Base-by-base conservation (phyloP, 2,888 invertebrate species). In the Metallyticus violacea region DNA sequence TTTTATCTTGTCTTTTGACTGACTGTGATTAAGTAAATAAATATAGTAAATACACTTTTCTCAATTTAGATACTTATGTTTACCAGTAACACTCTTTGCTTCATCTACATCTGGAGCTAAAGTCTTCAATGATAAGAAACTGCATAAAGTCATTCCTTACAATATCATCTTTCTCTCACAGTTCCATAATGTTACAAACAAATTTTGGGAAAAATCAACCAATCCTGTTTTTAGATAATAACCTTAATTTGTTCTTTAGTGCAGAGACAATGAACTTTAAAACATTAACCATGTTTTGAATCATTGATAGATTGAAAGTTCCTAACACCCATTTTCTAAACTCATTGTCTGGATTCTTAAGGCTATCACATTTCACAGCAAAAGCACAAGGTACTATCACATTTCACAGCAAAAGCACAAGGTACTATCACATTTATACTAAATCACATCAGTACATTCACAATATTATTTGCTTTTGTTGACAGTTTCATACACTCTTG, bases 131-230 rank as follows among this genome's bases (percentile, higher is more conserved):
- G 29, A 93, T 91, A 80, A 94, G 90, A 2, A 94, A 89, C 88
- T 94, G 93, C 84, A 95, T 90, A 88, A 94, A 94, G 90, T 94
- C 94, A 85, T 93, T 93, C 76, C 93, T 90, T 0, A 89, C 90
- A 0, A 94, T 89, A 4, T 93, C 91, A 89, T 93, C 92, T 29
- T 90, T 90, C 89, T 93, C 92, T 22, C 94, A 90, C 87, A 92
- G 91, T 4, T 92, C 91, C 1, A 94, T 91, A 1, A 93, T 93
- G 2, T 93, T 91, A 5, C 90, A 91, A 0, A 93, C 93, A 0
- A 92, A 91, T 0, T 90, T 90, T 80, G 91, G 90, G 85, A 94
- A 94, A 89, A 94, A 94, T n/a, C n/a, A n/a, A n/a, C n/a, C n/a
- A n/a, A n/a, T 6, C 91, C 89, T 0, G 90, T 91, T 1, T 89